Evolutionary conservation across 2,113 vertebrate species (phyloP).

Genomic region (Oxygymnocypris stewartii): DNA sequence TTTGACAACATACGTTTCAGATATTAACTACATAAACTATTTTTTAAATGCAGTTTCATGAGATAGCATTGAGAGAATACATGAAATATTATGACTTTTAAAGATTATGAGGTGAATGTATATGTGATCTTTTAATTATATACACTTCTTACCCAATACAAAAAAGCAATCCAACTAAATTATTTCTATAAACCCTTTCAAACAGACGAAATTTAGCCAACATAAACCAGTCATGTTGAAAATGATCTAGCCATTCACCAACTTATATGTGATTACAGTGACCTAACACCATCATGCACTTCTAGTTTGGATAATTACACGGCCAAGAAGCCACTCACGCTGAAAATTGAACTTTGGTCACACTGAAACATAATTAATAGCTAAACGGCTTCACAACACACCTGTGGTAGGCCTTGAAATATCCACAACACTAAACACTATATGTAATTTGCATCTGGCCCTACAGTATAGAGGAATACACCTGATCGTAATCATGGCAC

Average conservation of each 20-base stretch:
- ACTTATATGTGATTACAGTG: neutral
- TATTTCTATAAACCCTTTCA: neutral
- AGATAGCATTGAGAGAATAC: too few relatives aligned
- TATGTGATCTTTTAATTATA: too few relatives aligned
- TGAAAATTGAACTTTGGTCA: slow-evolving; percentile 43
- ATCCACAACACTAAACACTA: neutral
- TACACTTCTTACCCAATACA: neutral
- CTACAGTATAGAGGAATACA: slow-evolving; percentile 51
- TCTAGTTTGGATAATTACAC: slow-evolving; percentile 37
- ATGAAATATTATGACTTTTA: neutral
- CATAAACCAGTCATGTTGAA: neutral
- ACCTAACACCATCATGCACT: neutral
- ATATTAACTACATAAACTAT: neutral
- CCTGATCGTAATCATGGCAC: slow-evolving; percentile 58
- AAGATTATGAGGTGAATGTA: neutral
- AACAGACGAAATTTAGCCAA: neutral
- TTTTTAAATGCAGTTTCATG: neutral
- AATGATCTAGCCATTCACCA: neutral
- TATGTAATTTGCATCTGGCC: slow-evolving; percentile 2
- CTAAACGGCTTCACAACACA: neutral
- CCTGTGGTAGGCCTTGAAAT: neutral
- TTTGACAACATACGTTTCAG: neutral
- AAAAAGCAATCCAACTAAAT: neutral
- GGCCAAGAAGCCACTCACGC: neutral
- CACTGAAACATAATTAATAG: slow-evolving; percentile 21